Conservation (phyloP, 1,140 invertebrate genomes). For the Drosophila sulfurigaster region DNA sequence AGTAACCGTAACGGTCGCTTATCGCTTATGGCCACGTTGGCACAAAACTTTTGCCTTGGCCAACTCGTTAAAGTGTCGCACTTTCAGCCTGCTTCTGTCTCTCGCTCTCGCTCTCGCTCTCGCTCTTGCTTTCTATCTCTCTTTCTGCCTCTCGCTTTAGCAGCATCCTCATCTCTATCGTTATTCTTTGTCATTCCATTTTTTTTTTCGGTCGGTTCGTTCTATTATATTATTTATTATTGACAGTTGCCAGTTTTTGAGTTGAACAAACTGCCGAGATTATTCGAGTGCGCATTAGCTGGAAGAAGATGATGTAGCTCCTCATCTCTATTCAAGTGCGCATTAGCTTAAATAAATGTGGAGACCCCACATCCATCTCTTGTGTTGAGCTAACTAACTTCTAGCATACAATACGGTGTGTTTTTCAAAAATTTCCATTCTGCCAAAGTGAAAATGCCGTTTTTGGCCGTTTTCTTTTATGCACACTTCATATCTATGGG, state of each 20-base stretch:
- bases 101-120: background rate
- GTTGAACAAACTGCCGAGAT: slow-evolving; percentile 8
- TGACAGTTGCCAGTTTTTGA: slow-evolving; percentile 17
- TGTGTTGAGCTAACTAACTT: background rate
- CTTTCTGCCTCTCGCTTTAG: background rate
- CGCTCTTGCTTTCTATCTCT: background rate
- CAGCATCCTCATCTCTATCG: background rate
- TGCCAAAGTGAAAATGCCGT: background rate
- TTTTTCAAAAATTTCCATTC: slow-evolving; percentile 6
- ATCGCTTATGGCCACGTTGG: slow-evolving; percentile 76
- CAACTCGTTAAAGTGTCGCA: slow-evolving; percentile 76
- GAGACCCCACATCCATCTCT: too few relatives aligned
- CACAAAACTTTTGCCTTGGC: slow-evolving; percentile 68
- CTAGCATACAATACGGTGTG: background rate
- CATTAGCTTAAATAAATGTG: background rate
- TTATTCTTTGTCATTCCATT: slow-evolving; percentile 23
- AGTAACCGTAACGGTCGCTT: slow-evolving; percentile 40
- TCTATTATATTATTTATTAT: slow-evolving; percentile 21
- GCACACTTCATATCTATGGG: slow-evolving; percentile 17
- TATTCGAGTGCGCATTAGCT: background rate
- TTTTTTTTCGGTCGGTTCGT: slow-evolving; percentile 2
- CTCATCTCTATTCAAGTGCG: too few relatives aligned
- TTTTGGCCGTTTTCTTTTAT: slow-evolving; percentile 12
- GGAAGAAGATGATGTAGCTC: background rate
- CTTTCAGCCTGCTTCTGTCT: background rate